Evolutionary conservation across 1,140 invertebrate genomes (phyloP), one percentile per base, ranked within the genome.

Genomic region (Euura lappo): DNA sequence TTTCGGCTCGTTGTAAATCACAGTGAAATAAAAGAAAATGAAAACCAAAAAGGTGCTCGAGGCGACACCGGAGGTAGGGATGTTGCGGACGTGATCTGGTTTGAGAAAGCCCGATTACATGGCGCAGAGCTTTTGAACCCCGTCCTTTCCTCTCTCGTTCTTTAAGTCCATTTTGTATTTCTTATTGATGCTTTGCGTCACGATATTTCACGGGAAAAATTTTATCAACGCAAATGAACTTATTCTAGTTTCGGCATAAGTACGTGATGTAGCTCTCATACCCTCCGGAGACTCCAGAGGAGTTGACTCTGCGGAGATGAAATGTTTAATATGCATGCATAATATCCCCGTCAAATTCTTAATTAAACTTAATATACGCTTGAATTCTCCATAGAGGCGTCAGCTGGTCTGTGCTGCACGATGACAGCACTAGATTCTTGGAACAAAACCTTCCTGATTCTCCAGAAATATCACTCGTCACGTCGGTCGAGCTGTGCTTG

Each of bases 361-460:
- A 80, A 81, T 81, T 81, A 81, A 81, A 81, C 78, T 80, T 81
- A 79, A 78, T 77, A 74, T 77, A 78, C 74, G 79, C 76, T 70
- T 71, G 28, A 46, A 70, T 46, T 77, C 77, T 79, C 74, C 73
- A 72, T 65, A 46, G 70, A n/a, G 65, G 76, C 78, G 80, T 78
- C 80, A 81, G 80, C 80, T 81, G 80, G 76, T 65, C 13, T 60
- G 13, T 28, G 13, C 13, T 60, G 8, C 51, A 60, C 51, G 51
- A 60, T n/a, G 51, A 60, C 51, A 60, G 8, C 51, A 60, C 13
- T 60, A n/a, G 51, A n/a, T 60, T 8, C 51, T 60, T n/a, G 51
- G 13, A 11, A 60, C 13, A 60, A 60, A 60, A 60, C 51, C 13
- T 60, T n/a, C 3, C 8, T 60, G 51, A 60, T 60, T 11, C 51